Evolutionary conservation across 2,113 vertebrate genomes (phyloP).

Genomic region (Platichthys flesus): DNA sequence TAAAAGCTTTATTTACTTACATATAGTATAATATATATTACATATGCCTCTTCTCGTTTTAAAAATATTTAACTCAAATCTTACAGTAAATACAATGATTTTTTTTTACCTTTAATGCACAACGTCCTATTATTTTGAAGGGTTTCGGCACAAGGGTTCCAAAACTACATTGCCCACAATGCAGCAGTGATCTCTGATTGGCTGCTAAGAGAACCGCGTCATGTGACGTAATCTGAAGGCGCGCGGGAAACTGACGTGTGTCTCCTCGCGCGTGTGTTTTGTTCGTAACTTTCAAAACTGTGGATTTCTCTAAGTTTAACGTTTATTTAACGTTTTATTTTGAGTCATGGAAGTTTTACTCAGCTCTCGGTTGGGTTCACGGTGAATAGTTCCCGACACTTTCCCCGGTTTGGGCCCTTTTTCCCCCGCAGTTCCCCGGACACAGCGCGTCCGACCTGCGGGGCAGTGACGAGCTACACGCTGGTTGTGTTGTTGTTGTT

Average conservation of each 20-base stretch:
- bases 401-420: not conserved
- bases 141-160: not conserved
- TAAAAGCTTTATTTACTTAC: too few relatives aligned
- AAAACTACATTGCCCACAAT: constrained; percentile 69
- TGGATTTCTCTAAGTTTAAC: not conserved
- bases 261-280: not conserved
- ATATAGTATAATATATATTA: too few relatives aligned
- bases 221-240: constrained; percentile 41
- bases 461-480: not conserved
- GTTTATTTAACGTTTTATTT: not conserved
- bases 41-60: too few relatives aligned
- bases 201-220: not conserved
- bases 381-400: fast-evolving
- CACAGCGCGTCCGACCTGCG: not conserved
- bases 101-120: too few relatives aligned
- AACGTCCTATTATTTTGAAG: not conserved
- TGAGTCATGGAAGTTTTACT: fast-evolving
- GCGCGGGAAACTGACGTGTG: constrained; percentile 54
- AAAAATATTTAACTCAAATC: not conserved
- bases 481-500: not conserved
- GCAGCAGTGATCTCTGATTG: constrained; percentile 32
- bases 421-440: too few relatives aligned
- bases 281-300: not conserved
- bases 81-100: not conserved
- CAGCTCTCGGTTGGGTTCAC: fast-evolving